phyloP scores from a whole-genome alignment of 2,888 invertebrate genomes.

The Gymnocheta viridis region DNA sequence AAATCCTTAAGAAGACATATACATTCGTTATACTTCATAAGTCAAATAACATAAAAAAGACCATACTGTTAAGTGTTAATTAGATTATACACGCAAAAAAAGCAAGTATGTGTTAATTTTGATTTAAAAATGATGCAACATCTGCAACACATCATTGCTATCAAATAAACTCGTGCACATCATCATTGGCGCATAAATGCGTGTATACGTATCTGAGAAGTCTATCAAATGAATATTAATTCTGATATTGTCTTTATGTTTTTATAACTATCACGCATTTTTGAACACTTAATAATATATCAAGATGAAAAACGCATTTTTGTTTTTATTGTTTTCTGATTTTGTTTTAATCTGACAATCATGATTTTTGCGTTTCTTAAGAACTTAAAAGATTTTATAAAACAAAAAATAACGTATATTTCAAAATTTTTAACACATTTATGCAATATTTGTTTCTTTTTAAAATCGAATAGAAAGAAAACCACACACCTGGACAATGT shows the following conservation, averaged over 20 bases:
- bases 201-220: slow-evolving; percentile 5
- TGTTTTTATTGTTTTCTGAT: slow-evolving; percentile 73
- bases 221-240: slow-evolving; percentile 55
- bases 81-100: slow-evolving; percentile 24
- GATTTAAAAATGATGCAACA: slow-evolving; percentile 58
- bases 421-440: slow-evolving; percentile 55
- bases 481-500: slow-evolving; percentile 67
- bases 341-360: slow-evolving; percentile 76
- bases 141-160: slow-evolving; percentile 64
- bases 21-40: slow-evolving; percentile 46
- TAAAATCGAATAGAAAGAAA: slow-evolving; percentile 39
- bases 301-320: slow-evolving; percentile 67
- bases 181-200: not conserved
- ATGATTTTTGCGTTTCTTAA: slow-evolving; percentile 51
- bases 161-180: slow-evolving; percentile 24
- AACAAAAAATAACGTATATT: slow-evolving; percentile 24
- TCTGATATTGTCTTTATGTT: slow-evolving; percentile 48
- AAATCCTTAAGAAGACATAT: not conserved
- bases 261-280: slow-evolving; percentile 76
- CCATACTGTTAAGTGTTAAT: slow-evolving; percentile 50
- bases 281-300: slow-evolving; percentile 37
- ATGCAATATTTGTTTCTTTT: slow-evolving; percentile 52
- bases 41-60: not conserved
- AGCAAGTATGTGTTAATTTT: slow-evolving; percentile 47
- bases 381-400: slow-evolving; percentile 41